Conservation (phyloP, 2,113 vertebrate species). For the Capreolus pygargus region DNA sequence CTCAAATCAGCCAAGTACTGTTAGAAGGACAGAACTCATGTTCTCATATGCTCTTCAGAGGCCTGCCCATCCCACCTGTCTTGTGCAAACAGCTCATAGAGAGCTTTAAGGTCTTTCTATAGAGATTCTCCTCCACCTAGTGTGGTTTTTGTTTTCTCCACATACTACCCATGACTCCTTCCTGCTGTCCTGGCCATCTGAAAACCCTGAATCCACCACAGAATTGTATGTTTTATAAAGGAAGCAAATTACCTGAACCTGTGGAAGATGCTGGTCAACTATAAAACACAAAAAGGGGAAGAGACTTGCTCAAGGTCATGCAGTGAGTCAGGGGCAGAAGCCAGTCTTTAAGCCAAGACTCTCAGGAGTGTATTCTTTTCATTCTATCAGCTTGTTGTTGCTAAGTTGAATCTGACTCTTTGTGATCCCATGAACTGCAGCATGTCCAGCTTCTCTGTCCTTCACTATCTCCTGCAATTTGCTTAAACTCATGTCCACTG, state of each 20-base stretch:
- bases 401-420: background rate
- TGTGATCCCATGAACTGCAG: background rate
- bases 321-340: background rate
- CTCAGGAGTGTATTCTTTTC: slow-evolving; percentile 8
- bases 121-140: background rate
- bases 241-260: slow-evolving; percentile 17
- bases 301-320: background rate
- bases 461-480: background rate
- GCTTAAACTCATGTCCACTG: background rate
- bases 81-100: background rate
- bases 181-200: slow-evolving; percentile 26
- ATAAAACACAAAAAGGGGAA: background rate
- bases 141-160: slow-evolving; percentile 1
- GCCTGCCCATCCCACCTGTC: background rate
- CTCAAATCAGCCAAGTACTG: background rate
- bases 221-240: slow-evolving; percentile 35
- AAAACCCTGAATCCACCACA: background rate
- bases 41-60: background rate
- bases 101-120: background rate
- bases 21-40: background rate
- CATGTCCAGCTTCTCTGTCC: background rate
- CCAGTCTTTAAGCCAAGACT: background rate
- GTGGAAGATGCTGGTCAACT: background rate
- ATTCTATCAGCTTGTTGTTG: background rate
- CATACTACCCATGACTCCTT: background rate